phyloP scores from a whole-genome alignment of 2,797 vertebrate genomes.

The Brachyalestes nurse region DNA sequence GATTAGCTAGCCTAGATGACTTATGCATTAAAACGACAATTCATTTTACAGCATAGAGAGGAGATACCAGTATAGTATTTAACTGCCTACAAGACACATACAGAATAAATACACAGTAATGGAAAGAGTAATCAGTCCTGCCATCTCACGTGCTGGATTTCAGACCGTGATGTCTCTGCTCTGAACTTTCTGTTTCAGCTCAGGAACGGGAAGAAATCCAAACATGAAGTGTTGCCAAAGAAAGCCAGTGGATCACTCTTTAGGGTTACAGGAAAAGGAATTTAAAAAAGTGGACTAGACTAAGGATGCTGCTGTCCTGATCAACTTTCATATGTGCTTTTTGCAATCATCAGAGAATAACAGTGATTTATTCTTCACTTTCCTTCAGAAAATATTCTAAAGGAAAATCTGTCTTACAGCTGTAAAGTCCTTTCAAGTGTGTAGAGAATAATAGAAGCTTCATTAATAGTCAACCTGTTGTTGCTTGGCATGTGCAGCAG shows the following conservation, averaged over 20 bases:
- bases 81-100: too few relatives aligned
- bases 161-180: background rate
- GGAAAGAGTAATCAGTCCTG: too few relatives aligned
- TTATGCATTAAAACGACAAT: too few relatives aligned
- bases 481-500: too few relatives aligned
- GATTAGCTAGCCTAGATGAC: too few relatives aligned
- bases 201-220: background rate
- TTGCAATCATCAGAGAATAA: background rate
- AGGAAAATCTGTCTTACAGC: background rate
- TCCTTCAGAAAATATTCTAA: background rate
- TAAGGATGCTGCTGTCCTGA: background rate
- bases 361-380: background rate
- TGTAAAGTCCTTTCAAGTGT: background rate
- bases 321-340: background rate
- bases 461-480: too few relatives aligned
- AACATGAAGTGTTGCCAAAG: background rate
- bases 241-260: background rate
- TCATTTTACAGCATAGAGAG: too few relatives aligned
- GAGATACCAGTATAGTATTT: too few relatives aligned
- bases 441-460: too few relatives aligned
- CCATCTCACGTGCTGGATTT: background rate
- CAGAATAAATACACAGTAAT: too few relatives aligned
- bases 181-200: background rate
- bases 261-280: background rate
- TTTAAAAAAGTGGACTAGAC: background rate